phyloP scores from a whole-genome alignment of 2,888 invertebrate genomes.

The Ornithoptera priamus region DNA sequence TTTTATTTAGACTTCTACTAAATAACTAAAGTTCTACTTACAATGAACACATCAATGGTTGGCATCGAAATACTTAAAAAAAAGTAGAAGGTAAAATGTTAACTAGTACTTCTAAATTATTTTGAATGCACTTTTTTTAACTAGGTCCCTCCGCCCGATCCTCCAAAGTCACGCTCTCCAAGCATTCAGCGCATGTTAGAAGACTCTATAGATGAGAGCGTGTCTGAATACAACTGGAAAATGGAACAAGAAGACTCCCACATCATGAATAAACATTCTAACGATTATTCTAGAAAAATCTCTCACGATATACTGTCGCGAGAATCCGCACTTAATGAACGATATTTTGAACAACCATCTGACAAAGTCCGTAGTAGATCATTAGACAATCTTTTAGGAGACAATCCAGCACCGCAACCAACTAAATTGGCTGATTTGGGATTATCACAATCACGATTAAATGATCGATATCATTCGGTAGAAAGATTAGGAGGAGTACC shows the following conservation, averaged over 20 bases:
- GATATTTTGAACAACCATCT: constrained; percentile 87
- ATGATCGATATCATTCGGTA: constrained; percentile 93
- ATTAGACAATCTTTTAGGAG: constrained; percentile 89
- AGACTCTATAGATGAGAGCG: constrained; percentile 69
- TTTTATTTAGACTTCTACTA: too few relatives aligned
- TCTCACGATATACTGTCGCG: constrained; percentile 89
- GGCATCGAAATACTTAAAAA: too few relatives aligned
- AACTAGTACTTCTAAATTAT: neutral
- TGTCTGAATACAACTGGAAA: constrained; percentile 72
- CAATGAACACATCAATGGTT: too few relatives aligned
- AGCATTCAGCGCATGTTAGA: constrained; percentile 71
- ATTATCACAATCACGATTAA: constrained; percentile 90
- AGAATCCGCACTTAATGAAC: constrained; percentile 91
- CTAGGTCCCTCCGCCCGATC: constrained; percentile 84
- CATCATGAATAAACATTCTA: constrained; percentile 45
- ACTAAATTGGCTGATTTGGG: constrained; percentile 86
- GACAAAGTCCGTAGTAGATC: constrained; percentile 90
- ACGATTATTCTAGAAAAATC: constrained; percentile 81
- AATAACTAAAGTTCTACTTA: too few relatives aligned
- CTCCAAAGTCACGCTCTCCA: constrained; percentile 78
- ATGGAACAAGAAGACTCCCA: constrained; percentile 58
- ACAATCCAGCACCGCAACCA: constrained; percentile 81
- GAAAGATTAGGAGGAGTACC: constrained; percentile 85
- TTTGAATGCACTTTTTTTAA: neutral
- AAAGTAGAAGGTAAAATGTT: too few relatives aligned